Conservation (phyloP, 2,113 vertebrate species). For the Passer domesticus region DNA sequence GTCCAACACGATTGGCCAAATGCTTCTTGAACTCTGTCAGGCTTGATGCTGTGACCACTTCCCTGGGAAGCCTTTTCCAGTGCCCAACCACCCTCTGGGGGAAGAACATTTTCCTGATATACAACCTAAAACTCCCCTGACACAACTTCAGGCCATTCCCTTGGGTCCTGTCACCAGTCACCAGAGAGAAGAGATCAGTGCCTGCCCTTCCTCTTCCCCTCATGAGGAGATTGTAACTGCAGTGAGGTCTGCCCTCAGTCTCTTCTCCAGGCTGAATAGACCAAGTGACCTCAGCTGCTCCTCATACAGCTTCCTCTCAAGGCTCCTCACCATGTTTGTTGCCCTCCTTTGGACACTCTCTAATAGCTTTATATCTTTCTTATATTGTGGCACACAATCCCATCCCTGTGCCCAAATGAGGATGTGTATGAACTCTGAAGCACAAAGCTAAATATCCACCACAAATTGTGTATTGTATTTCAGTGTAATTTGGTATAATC, state of each 20-base stretch:
- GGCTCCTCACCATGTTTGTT: background rate
- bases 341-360: background rate
- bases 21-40: background rate
- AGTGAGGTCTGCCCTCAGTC: background rate
- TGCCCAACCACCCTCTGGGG: accelerated
- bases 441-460: background rate
- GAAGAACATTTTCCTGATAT: background rate
- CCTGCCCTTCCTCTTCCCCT: background rate
- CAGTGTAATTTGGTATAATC: background rate
- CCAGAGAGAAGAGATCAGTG: background rate
- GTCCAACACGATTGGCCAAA: background rate
- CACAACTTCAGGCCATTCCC: background rate
- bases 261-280: background rate
- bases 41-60: background rate
- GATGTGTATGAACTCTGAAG: background rate
- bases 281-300: accelerated
- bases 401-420: background rate
- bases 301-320: accelerated
- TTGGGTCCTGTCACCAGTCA: background rate
- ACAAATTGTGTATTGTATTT: background rate
- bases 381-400: background rate
- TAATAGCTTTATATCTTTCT: background rate
- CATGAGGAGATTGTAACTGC: accelerated
- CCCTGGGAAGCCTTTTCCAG: background rate
- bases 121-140: background rate